phyloP scores from a whole-genome alignment of 2,797 vertebrate genomes.

The Tympanoctomys barrerae region DNA sequence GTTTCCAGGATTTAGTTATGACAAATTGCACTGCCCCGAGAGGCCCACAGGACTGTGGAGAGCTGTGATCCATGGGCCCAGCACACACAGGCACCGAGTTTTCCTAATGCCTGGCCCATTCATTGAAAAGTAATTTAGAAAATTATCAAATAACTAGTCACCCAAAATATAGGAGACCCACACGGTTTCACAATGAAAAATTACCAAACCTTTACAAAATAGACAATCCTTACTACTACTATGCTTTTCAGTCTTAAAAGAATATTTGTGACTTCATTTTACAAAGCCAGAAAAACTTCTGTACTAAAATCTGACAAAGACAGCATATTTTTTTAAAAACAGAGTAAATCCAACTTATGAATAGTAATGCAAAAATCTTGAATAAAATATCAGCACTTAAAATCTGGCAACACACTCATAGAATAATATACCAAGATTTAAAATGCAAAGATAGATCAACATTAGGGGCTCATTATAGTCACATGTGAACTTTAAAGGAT shows the following conservation, averaged over 20 bases:
- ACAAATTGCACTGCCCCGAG: too few relatives aligned
- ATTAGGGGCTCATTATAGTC: constrained; percentile 35
- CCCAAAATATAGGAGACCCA: constrained; percentile 20
- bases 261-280: constrained; percentile 45
- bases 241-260: background rate
- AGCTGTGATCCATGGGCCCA: too few relatives aligned
- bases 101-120: too few relatives aligned
- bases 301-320: constrained; percentile 63
- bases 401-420: constrained; percentile 60
- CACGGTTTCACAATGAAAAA: constrained; percentile 27
- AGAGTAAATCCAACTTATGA: constrained; percentile 71
- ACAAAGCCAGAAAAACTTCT: constrained; percentile 55
- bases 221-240: background rate
- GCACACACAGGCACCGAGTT: too few relatives aligned
- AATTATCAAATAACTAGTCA: background rate
- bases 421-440: constrained; percentile 69
- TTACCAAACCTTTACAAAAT: constrained; percentile 12
- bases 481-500: constrained; percentile 47
- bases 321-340: constrained; percentile 9
- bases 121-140: constrained; percentile 7
- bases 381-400: constrained; percentile 82
- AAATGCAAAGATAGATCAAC: constrained; percentile 67
- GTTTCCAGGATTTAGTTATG: too few relatives aligned
- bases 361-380: constrained; percentile 73
- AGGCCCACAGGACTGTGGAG: too few relatives aligned